phyloP scores from a whole-genome alignment of 2,113 vertebrate species.

The Otolemur garnettii region DNA sequence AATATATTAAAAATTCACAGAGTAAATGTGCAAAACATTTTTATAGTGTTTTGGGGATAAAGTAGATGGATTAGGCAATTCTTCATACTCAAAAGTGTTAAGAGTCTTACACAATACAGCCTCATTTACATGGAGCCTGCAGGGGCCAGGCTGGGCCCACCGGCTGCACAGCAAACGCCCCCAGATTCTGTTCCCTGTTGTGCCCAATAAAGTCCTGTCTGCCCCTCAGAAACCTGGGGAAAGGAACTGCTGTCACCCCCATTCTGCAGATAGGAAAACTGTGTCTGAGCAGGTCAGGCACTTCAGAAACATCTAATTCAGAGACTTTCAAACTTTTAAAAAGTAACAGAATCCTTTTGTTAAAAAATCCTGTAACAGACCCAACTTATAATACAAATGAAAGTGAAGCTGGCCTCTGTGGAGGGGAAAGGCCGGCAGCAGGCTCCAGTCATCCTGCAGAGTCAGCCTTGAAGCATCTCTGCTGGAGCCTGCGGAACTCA shows the following conservation, averaged over 20 bases:
- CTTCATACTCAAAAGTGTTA: not conserved
- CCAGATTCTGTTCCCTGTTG: not conserved
- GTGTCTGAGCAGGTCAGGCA: not conserved
- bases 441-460: conserved; percentile 15
- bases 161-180: not conserved
- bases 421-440: not conserved
- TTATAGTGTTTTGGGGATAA: not conserved
- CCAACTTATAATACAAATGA: conserved; percentile 26
- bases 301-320: not conserved
- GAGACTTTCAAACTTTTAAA: conserved; percentile 35
- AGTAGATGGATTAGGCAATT: not conserved
- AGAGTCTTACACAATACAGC: not conserved
- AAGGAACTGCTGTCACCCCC: not conserved
- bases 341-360: conserved; percentile 1
- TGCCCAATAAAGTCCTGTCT: not conserved
- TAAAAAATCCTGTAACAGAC: not conserved
- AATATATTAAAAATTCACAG: not conserved
- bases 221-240: not conserved
- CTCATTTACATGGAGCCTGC: not conserved
- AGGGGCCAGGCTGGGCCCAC: too few species aligned
- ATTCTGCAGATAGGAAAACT: not conserved
- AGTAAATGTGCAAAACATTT: conserved; percentile 14
- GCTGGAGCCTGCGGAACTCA: not conserved
- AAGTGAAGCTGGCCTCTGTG: conserved; percentile 3
- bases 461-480: not conserved